These are phyloP conservation scores for Crotophaga sulcirostris DNA, from an alignment of 2,113 vertebrate genomes.

Conservation along the genomic window DNA sequence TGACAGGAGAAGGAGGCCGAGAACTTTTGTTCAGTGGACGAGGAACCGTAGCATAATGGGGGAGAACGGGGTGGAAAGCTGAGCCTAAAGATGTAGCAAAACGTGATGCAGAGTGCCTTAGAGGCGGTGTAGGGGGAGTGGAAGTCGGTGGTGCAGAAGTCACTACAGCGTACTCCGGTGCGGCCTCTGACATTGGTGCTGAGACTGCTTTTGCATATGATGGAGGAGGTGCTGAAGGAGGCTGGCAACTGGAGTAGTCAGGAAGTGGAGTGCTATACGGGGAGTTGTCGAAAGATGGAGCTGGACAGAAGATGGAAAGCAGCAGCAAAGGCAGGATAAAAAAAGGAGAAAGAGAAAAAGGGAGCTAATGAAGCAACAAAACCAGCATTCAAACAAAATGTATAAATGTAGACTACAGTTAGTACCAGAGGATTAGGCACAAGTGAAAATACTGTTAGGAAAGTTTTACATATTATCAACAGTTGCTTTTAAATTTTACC, in stretches of 20 bases:
- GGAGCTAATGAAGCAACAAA: constrained; percentile 90
- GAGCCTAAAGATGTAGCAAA: constrained; percentile 96
- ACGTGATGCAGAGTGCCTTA: constrained; percentile 93
- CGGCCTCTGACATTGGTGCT: constrained; percentile 81
- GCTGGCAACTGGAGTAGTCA: constrained; percentile 86
- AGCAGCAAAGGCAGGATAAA: constrained; percentile 84
- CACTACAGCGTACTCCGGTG: constrained; percentile 80
- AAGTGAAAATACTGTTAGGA: constrained; percentile 65
- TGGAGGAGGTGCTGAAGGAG: constrained; percentile 83
- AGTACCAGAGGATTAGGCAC: constrained; percentile 82
- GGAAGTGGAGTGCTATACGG: constrained; percentile 87
- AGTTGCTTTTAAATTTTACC: constrained; percentile 37
- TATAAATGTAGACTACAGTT: constrained; percentile 80
- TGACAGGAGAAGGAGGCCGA: constrained; percentile 81
- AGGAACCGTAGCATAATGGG: constrained; percentile 93
- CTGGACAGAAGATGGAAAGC: constrained; percentile 80
- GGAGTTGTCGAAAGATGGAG: constrained; percentile 92
- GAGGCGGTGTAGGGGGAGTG: constrained; percentile 92
- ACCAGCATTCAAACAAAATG: constrained; percentile 86
- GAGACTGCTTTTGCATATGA: constrained; percentile 85
- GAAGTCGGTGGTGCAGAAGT: constrained; percentile 80
- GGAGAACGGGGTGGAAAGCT: constrained; percentile 97
- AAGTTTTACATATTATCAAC: constrained; percentile 59
- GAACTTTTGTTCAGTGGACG: constrained; percentile 85
- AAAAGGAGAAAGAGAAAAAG: constrained; percentile 86